These are phyloP conservation scores for Vipera latastei DNA, from an alignment of 2,797 vertebrate genomes.

Conservation along the genomic window DNA sequence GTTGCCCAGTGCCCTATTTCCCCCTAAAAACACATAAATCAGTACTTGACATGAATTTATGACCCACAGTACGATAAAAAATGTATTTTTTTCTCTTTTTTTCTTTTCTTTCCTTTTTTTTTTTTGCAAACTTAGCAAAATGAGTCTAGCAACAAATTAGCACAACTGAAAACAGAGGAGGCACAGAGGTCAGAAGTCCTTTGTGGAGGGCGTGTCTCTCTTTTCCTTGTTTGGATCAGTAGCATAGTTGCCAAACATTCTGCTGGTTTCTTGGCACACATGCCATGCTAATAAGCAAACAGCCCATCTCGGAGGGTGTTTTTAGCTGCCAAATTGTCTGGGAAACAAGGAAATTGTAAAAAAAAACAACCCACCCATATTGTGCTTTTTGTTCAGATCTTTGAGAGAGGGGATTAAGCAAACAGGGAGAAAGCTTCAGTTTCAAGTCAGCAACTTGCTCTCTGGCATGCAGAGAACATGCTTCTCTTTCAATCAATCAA, in stretches of 20 bases:
- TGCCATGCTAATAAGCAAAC: constrained; percentile 31
- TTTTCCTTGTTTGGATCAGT: background rate
- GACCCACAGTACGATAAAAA: constrained; percentile 48
- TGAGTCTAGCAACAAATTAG: constrained; percentile 62
- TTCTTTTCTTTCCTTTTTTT: constrained; percentile 20
- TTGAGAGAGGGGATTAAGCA: background rate
- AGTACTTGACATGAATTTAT: constrained; percentile 34
- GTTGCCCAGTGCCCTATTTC: background rate
- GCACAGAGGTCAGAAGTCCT: constrained; percentile 37
- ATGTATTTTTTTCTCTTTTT: constrained; percentile 39
- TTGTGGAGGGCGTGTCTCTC: constrained; percentile 33
- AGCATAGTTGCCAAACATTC: constrained; percentile 6
- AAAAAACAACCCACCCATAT: too few relatives aligned
- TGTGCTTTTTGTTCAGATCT: background rate
- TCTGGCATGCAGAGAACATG: background rate
- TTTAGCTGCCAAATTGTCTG: background rate
- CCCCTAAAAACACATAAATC: constrained; percentile 50
- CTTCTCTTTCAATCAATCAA: background rate
- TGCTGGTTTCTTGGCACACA: fast-evolving
- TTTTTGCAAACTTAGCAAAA: constrained; percentile 14
- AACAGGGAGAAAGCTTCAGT: background rate
- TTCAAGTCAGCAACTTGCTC: background rate
- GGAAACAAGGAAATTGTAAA: background rate
- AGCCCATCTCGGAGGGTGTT: fast-evolving
- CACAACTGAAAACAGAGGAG: constrained; percentile 51